Percentiles rank a stretch among this genome's conserved stretches.
These are phyloP conservation scores for Erythrocercus mccallii DNA, from an alignment of 2,113 vertebrate species.

Conservation along the genomic window DNA sequence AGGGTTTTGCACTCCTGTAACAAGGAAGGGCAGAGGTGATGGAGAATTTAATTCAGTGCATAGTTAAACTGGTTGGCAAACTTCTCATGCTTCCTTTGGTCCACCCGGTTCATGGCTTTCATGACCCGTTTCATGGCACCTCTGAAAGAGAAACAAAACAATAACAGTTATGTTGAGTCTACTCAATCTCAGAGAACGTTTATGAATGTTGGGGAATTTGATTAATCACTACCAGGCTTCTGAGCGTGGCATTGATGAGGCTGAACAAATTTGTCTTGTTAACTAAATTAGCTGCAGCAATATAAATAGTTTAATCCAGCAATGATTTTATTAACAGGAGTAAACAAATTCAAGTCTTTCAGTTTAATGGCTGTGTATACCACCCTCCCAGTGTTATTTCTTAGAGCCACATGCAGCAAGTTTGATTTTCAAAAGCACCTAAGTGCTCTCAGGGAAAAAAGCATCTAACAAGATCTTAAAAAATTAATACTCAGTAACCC, in stretches of 20 bases:
- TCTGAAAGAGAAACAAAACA: slow-evolving; percentile 68
- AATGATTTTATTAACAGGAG: slow-evolving; percentile 62
- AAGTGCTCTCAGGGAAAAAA: neutral
- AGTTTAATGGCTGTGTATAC: neutral
- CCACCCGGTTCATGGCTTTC: slow-evolving; percentile 82
- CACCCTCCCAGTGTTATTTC: neutral
- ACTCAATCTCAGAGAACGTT: neutral
- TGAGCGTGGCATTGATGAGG: slow-evolving; percentile 55
- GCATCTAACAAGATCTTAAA: neutral
- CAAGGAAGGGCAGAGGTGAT: neutral
- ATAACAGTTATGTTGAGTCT: neutral
- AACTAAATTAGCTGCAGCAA: slow-evolving; percentile 66
- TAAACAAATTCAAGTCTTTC: slow-evolving; percentile 64
- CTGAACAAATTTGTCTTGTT: slow-evolving; percentile 69
- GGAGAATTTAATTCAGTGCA: slow-evolving; percentile 79
- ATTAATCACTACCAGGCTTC: slow-evolving; percentile 51
- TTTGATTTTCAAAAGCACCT: neutral
- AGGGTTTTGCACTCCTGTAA: neutral
- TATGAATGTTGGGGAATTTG: neutral
- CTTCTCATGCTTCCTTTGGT: slow-evolving; percentile 90
- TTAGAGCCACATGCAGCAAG: neutral
- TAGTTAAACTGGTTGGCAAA: slow-evolving; percentile 99
- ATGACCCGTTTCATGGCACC: slow-evolving; percentile 81
- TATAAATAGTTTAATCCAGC: slow-evolving; percentile 60
- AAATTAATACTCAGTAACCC: neutral